Percentiles rank a stretch among this genome's conserved stretches.
These are phyloP conservation scores for Drosophila kikkawai DNA, from an alignment of 1,140 invertebrate species.

Conservation along the genomic window DNA sequence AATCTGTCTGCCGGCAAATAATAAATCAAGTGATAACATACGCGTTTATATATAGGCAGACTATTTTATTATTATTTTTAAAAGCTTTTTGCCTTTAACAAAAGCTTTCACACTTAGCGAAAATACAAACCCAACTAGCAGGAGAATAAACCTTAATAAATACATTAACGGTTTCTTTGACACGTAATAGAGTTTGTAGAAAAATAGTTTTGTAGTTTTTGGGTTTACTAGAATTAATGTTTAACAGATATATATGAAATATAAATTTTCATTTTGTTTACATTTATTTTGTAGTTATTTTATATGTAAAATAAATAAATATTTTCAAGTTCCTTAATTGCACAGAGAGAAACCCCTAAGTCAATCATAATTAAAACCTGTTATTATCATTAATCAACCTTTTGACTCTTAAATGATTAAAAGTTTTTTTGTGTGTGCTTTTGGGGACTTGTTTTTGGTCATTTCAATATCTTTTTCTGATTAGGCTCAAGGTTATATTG, in stretches of 20 bases:
- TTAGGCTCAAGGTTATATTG: neutral
- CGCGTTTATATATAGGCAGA: neutral
- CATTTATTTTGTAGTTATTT: too few relatives aligned
- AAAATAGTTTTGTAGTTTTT: neutral
- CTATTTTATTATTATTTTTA: neutral
- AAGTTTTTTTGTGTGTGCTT: neutral
- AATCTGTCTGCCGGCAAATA: slow-evolving; percentile 1
- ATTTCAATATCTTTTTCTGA: neutral
- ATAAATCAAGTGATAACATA: slow-evolving; percentile 19
- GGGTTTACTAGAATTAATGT: neutral
- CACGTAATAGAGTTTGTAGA: neutral
- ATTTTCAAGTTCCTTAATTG: neutral
- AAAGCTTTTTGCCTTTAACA: slow-evolving; percentile 11
- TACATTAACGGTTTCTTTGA: neutral
- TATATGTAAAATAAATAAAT: neutral
- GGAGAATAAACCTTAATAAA: neutral
- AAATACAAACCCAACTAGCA: slow-evolving; percentile 8
- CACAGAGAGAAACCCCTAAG: neutral
- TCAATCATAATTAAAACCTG: slow-evolving; percentile 5
- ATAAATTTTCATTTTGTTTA: neutral
- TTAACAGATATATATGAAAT: neutral
- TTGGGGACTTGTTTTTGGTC: neutral
- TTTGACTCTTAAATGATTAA: neutral
- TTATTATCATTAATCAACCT: neutral
- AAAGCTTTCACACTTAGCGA: slow-evolving; percentile 28